These are phyloP conservation scores for Tenualosa thibaudeaui DNA, from an alignment of 2,797 vertebrate species.

Conservation along the genomic window DNA sequence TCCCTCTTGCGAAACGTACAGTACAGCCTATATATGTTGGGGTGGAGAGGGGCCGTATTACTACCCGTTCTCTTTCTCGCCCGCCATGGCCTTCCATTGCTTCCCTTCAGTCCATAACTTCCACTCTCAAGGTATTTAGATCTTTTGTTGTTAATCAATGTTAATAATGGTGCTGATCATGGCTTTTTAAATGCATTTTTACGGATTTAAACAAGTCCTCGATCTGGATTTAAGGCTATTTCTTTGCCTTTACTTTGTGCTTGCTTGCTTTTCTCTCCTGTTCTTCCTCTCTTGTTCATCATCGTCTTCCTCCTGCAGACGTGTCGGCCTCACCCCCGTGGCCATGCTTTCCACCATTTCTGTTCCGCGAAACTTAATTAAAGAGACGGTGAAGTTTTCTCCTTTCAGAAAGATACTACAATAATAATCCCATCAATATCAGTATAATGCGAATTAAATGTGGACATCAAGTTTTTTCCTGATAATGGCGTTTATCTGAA, in stretches of 20 bases:
- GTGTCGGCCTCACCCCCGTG: constrained; percentile 58
- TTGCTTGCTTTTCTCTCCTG: constrained; percentile 21
- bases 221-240: constrained; percentile 25
- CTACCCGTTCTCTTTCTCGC: constrained; percentile 72
- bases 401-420: constrained; percentile 22
- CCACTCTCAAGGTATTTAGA: constrained; percentile 73
- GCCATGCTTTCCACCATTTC: constrained; percentile 77
- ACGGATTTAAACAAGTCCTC: constrained; percentile 52
- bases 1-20: constrained; percentile 60
- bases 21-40: constrained; percentile 15
- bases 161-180: background rate
- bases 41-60: constrained; percentile 66
- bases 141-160: constrained; percentile 60
- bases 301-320: constrained; percentile 63
- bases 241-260: constrained; percentile 34
- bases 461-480: background rate
- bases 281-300: constrained; percentile 59
- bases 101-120: constrained; percentile 65
- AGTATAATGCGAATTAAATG: background rate
- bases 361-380: constrained; percentile 51
- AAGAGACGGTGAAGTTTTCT: constrained; percentile 62
- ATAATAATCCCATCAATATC: background rate
- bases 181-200: constrained; percentile 29
- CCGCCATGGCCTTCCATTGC: constrained; percentile 70
- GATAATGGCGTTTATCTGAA: background rate